These are phyloP conservation scores for Drosophila hamatofila DNA, from an alignment of 2,888 invertebrate genomes.

Conservation along the genomic window DNA sequence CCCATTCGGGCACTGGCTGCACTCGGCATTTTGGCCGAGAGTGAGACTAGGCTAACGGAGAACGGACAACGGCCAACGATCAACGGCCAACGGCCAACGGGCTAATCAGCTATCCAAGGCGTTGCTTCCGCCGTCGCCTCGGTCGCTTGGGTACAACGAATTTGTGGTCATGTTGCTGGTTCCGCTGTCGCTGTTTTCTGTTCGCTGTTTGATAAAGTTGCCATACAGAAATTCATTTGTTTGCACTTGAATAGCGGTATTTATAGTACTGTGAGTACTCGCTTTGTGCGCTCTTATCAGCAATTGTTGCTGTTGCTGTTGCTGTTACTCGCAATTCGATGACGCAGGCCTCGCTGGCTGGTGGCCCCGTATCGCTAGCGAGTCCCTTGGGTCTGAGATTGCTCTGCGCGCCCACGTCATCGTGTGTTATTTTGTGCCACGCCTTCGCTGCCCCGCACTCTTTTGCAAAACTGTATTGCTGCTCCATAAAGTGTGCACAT, in stretches of 20 bases:
- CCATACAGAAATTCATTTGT: constrained; percentile 56
- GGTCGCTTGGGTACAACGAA: constrained; percentile 29
- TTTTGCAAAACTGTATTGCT: constrained; percentile 33
- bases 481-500: constrained; percentile 70
- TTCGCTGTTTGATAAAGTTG: constrained; percentile 57
- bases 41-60: constrained; percentile 4
- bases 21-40: constrained; percentile 71
- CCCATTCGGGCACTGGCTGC: constrained; percentile 47
- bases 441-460: not conserved
- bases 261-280: constrained; percentile 58
- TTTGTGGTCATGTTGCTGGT: constrained; percentile 33
- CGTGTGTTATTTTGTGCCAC: constrained; percentile 11
- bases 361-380: constrained; percentile 9
- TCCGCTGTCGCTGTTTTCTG: constrained; percentile 44
- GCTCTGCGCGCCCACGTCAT: constrained; percentile 41
- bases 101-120: constrained; percentile 31
- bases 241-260: constrained; percentile 72
- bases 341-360: constrained; percentile 2
- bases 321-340: constrained; percentile 15
- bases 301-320: constrained; percentile 1
- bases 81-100: not conserved
- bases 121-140: constrained; percentile 48
- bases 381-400: constrained; percentile 32
- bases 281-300: constrained; percentile 41
- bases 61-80: not conserved